Evolutionary conservation across 2,888 invertebrate species (phyloP).

Genomic region (Pemphredon lugubris): DNA sequence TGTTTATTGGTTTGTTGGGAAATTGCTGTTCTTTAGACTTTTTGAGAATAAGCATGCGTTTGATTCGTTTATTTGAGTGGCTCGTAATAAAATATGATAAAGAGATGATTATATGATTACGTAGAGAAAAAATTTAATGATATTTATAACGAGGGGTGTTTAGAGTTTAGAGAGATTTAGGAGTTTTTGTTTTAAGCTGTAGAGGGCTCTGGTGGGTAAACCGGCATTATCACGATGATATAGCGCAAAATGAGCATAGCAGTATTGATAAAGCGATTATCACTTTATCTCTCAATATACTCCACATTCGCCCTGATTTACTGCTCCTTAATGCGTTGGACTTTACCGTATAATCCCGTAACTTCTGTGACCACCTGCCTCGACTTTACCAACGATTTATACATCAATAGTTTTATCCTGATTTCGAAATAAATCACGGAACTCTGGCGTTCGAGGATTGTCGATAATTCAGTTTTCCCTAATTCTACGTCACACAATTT

Average conservation of each 20-base stretch:
- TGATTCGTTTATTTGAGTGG: no score
- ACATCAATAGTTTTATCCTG: background rate
- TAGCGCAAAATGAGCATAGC: background rate
- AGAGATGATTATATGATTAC: no score
- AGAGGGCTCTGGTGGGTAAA: no score
- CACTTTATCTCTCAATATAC: background rate
- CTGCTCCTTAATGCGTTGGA: background rate
- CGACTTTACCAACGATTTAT: background rate
- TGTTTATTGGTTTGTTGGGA: no score
- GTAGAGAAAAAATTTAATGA: no score
- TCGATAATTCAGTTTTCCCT: background rate
- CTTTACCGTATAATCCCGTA: background rate
- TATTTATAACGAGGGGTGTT: no score
- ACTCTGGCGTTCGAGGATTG: background rate
- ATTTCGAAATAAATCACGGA: background rate
- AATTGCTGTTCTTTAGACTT: no score
- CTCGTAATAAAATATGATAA: no score
- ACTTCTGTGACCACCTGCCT: constrained; percentile 2
- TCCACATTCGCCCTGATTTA: background rate
- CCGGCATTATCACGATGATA: background rate
- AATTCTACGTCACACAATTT: no score
- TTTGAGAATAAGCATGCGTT: no score
- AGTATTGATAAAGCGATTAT: constrained; percentile 1
- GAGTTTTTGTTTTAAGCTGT: no score
- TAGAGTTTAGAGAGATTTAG: no score